Evolutionary conservation across 1,140 invertebrate genomes (phyloP).

Genomic region (Lucilia cuprina): DNA sequence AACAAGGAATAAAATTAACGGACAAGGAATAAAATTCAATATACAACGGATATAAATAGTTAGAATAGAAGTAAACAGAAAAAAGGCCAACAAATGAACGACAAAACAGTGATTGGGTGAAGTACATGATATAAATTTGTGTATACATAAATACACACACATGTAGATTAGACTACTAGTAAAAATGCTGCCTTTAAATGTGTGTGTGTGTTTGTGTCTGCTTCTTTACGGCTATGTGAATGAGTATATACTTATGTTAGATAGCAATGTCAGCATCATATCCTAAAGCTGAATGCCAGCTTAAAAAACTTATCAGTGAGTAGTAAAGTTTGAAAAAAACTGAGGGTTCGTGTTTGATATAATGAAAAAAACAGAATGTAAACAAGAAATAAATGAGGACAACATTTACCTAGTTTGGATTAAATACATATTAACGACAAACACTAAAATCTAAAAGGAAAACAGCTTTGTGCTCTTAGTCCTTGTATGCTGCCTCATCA

Average conservation of each 20-base stretch:
- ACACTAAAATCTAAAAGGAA: not conserved
- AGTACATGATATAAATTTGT: too few relatives aligned
- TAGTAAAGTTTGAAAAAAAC: not conserved
- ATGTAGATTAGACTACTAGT: too few relatives aligned
- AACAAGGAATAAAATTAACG: constrained; percentile 17
- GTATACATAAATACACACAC: not conserved
- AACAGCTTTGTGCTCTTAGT: too few relatives aligned
- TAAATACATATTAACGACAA: constrained; percentile 31
- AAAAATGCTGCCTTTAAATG: too few relatives aligned
- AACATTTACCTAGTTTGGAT: constrained; percentile 19
- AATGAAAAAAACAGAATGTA: not conserved
- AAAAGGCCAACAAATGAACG: constrained; percentile 1
- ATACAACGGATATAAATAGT: constrained; percentile 21
- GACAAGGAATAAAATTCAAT: not conserved
- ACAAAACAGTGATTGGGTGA: constrained; percentile 23
- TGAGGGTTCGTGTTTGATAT: not conserved
- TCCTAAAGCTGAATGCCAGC: constrained; percentile 61
- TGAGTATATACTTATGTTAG: constrained; percentile 39
- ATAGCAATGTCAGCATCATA: constrained; percentile 62
- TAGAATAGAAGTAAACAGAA: not conserved
- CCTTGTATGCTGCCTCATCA: not conserved
- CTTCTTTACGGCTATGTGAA: too few relatives aligned
- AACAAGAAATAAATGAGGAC: constrained; percentile 22
- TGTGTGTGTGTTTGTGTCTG: too few relatives aligned
- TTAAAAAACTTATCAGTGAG: not conserved